Conservation (phyloP, 2,797 vertebrate genomes). For the Hyperoplus lanceolatus region DNA sequence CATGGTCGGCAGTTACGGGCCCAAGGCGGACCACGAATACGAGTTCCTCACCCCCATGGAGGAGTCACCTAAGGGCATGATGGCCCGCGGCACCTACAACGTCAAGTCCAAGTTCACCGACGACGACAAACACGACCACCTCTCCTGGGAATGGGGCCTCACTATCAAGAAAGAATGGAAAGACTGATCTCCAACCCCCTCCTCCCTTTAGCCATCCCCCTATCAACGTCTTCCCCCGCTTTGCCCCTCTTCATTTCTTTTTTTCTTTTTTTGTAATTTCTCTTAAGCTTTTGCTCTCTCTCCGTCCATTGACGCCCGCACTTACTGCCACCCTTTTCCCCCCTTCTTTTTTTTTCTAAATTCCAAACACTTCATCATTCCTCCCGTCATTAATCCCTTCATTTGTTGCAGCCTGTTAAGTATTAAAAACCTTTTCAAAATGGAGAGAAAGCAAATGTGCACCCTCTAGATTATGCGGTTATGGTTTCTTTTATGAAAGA, state of each 20-base stretch:
- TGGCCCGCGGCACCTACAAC: conserved; percentile 93
- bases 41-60: conserved; percentile 94
- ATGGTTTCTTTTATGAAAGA: conserved; percentile 77
- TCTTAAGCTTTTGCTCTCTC: conserved; percentile 60
- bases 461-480: conserved; percentile 73
- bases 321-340: neutral
- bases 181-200: conserved; percentile 79
- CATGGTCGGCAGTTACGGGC: conserved; percentile 99
- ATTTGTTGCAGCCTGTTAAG: conserved; percentile 45
- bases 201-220: neutral
- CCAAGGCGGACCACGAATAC: conserved; percentile 87
- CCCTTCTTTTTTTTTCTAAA: conserved; percentile 12
- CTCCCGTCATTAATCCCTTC: conserved; percentile 3
- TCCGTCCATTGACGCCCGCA: conserved; percentile 57
- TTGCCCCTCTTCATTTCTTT: conserved; percentile 75
- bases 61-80: conserved; percentile 93
- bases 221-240: conserved; percentile 45
- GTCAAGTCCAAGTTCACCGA: conserved; percentile 98
- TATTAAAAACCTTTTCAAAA: conserved; percentile 65
- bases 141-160: conserved; percentile 98
- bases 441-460: conserved; percentile 79
- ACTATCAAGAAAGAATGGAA: conserved; percentile 98
- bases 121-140: conserved; percentile 95
- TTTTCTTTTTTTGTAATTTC: conserved; percentile 27
- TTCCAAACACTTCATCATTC: conserved; percentile 54